Conservation (phyloP, 2,113 vertebrate species). For the Donacobius atricapilla region DNA sequence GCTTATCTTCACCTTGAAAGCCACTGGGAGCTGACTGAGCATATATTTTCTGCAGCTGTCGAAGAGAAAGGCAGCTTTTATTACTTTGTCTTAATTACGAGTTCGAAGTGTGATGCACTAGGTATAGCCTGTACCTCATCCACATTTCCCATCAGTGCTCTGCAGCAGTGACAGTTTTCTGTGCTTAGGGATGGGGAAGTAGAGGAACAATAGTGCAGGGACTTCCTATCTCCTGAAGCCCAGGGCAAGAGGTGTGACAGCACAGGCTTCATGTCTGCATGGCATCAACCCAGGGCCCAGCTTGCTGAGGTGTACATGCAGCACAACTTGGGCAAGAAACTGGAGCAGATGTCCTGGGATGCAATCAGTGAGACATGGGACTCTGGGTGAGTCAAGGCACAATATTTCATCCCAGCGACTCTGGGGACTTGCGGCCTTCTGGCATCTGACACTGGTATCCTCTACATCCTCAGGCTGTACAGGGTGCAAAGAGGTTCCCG, state of each 20-base stretch:
- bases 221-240: neutral
- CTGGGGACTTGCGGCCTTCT: neutral
- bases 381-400: neutral
- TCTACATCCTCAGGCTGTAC: neutral
- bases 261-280: fast-evolving
- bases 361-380: neutral
- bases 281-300: neutral
- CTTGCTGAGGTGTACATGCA: neutral
- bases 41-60: neutral
- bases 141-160: neutral
- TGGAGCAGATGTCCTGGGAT: neutral
- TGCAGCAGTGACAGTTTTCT: neutral
- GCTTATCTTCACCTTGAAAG: neutral
- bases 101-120: neutral
- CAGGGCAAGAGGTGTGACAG: neutral
- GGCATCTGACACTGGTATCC: neutral
- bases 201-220: neutral
- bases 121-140: neutral
- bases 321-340: neutral
- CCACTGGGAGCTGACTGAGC: neutral
- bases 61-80: neutral
- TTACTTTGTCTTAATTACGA: neutral
- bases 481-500: neutral
- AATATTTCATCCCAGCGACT: neutral
- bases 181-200: neutral